phyloP scores from a whole-genome alignment of 2,888 invertebrate species.

The Bombylius discolor region DNA sequence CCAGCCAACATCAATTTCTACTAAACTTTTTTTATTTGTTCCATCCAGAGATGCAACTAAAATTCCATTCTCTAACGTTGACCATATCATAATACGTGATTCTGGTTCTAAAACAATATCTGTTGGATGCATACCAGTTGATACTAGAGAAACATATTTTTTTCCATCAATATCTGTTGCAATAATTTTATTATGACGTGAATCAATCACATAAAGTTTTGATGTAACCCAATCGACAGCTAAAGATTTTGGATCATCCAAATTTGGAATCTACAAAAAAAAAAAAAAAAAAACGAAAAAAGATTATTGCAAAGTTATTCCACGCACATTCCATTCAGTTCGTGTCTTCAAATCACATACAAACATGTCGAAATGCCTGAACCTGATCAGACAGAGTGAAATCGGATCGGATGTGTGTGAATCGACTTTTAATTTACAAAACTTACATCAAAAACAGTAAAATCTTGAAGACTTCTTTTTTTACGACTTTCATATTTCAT shows the following conservation, averaged over 20 bases:
- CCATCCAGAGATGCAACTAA: slow-evolving; percentile 56
- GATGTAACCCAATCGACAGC: slow-evolving; percentile 58
- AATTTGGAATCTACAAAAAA: slow-evolving; percentile 36
- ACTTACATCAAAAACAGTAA: slow-evolving; percentile 31
- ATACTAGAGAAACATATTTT: slow-evolving; percentile 29
- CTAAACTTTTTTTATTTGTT: slow-evolving; percentile 41
- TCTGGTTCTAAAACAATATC: slow-evolving; percentile 57
- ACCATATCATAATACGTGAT: slow-evolving; percentile 55
- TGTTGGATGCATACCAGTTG: slow-evolving; percentile 48
- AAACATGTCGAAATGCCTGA: no score
- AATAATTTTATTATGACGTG: slow-evolving; percentile 32
- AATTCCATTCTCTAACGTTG: slow-evolving; percentile 57
- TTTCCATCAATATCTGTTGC: slow-evolving; percentile 34
- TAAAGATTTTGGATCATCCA: slow-evolving; percentile 56
- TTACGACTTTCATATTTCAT: slow-evolving; percentile 1
- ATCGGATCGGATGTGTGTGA: no score
- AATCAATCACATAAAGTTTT: slow-evolving; percentile 58
- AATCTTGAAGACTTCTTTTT: slow-evolving; percentile 16
- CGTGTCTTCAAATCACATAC: no score
- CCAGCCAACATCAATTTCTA: slow-evolving; percentile 51
- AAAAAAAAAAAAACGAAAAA: neutral
- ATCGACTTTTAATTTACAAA: neutral
- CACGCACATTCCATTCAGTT: neutral
- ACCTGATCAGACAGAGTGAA: no score
- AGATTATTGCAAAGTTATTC: neutral